Conservation (phyloP, 2,113 vertebrate species). For the Heptranchias perlo region DNA sequence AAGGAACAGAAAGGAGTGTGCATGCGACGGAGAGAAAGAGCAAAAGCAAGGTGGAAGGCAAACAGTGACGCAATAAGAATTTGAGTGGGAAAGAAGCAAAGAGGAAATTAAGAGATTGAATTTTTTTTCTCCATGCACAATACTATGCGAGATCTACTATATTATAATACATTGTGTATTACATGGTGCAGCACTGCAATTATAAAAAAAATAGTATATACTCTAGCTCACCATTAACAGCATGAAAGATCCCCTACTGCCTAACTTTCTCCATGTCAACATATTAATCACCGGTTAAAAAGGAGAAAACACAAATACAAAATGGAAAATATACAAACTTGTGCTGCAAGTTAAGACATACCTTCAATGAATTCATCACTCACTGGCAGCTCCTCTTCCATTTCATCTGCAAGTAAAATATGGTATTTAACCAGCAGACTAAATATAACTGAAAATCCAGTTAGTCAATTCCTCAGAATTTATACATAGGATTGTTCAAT, state of each 20-base stretch:
- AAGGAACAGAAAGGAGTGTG: neutral
- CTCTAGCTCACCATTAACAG: neutral
- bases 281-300: neutral
- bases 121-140: neutral
- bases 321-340: neutral
- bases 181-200: neutral
- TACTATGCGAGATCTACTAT: neutral
- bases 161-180: neutral
- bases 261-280: neutral
- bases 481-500: neutral
- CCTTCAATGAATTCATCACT: slow-evolving; percentile 24
- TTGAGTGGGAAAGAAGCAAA: neutral
- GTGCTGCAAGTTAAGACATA: neutral
- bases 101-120: neutral
- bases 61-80: neutral
- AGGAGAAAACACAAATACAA: neutral
- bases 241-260: neutral
- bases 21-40: neutral
- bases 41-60: neutral
- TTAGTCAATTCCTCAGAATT: neutral
- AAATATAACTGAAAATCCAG: neutral
- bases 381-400: neutral
- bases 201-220: neutral
- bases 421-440: neutral
- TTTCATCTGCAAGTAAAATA: slow-evolving; percentile 14